Base-by-base conservation (phyloP, 2,888 invertebrate species). In the Odontomyia ornata region DNA sequence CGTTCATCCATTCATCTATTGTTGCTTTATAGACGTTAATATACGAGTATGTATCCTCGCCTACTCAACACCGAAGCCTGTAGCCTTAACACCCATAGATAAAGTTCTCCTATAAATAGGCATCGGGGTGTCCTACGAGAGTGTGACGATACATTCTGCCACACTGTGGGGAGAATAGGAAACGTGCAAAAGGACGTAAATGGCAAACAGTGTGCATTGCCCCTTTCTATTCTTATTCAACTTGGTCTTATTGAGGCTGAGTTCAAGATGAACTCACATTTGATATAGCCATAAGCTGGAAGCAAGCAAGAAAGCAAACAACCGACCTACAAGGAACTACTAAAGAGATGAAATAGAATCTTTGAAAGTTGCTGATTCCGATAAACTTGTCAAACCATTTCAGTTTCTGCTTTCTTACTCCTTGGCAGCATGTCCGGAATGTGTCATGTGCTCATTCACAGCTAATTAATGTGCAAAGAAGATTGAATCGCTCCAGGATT, bases 111-210 rank as follows among this genome's bases (percentile, higher is more conserved):
- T 69, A 69, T 69, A 47, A 69, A 69, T 69, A 69, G 69, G 69
- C 46, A 69, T 46, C 69, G 69, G 69, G 69, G 28, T 30, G 36
- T 36, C 36, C 36, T 36, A 3, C 30, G 21, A 69, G 46, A 21
- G 47, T 46, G 43, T 69, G 23, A 69, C 47, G 30, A 36, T 36
- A 36, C 9, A 9, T 36, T 30, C 23, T 25, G 69, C 69, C 25
- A 47, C n/a, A 69, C 43, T 36, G 36, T 36, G 36, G 30, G 46
- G 69, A 69, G 47, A 43, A 46, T 18, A 69, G 30, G 47, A 69
- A 69, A 69, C 69, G 69, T 69, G 69, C 47, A 23, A 47, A 69
- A 69, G 69, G 23, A 69, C 30, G 69, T 69, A 27, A 47, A 69
- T 69, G 69, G 47, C 69, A 47, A 69, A 69, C 47, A 46, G 15